Evolutionary conservation across 2,113 vertebrate genomes (phyloP), one percentile per base, ranked within the genome.

Genomic region (Haemorhous mexicanus): DNA sequence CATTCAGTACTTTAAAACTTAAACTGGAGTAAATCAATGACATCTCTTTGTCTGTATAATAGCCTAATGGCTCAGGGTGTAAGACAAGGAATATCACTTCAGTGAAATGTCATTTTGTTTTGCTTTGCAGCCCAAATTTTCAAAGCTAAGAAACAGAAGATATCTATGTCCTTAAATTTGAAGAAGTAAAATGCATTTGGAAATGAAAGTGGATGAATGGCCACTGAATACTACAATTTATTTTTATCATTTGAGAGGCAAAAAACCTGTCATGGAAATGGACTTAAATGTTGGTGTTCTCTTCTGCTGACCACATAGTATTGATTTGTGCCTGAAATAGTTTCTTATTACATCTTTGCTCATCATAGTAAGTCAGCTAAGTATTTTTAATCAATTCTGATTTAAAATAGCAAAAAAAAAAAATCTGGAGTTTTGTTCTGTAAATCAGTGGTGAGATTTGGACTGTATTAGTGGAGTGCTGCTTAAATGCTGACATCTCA

Each of bases 271-370:
- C 17, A 62, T 55, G 27, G 50, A 89, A 81, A 89, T 52, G 30
- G 39, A 68, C 47, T 72, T 85, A 82, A 82, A 73, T 1, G 1
- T 43, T n/a, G 27, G 7, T 77, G 9, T 33, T 81, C 18, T 70
- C 17, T 91, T 79, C 39, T 91, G 16, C n/a, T 50, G 35, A 46
- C 55, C 61, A 47, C 4, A 16, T 62, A 46, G 6, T 69, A 58
- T 77, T 84, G 67, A 76, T 84, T 94, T 89, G 78, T 91, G 14
- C 47, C 77, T 78, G 44, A 70, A 95, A 78, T 74, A 50, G 11
- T 69, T 91, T 89, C 50, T 84, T 89, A 47, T 82, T 82, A 32
- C 9, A 43, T 9, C 55, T 81, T 37, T 87, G 27, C 21, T 84
- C 9, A 50, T 84, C 50, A 33, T 6, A 67, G 18, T 30, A 74